Evolutionary conservation across 2,113 vertebrate species (phyloP).

Genomic region (Amazona guildingii): DNA sequence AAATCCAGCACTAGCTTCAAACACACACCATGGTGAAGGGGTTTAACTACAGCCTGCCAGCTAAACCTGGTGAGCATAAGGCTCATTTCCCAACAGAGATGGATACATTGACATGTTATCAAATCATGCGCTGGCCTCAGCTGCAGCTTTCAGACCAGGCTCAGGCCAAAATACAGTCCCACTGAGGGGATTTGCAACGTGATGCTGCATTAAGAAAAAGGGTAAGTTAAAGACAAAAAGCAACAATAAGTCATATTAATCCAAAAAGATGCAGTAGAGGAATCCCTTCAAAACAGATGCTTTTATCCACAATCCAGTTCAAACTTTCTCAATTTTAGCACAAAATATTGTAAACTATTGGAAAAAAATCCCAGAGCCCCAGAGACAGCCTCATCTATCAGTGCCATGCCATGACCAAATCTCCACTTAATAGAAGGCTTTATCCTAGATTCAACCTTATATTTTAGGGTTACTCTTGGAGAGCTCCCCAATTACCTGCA

Average conservation of each 20-base stretch:
- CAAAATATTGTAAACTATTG: not conserved
- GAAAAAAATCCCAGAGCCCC: not conserved
- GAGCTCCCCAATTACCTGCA: not conserved
- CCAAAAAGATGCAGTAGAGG: not conserved
- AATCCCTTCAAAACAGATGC: not conserved
- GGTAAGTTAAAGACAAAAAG: not conserved
- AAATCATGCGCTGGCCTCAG: not conserved
- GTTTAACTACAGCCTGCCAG: not conserved
- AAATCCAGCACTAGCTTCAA: not conserved
- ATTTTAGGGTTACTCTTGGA: not conserved
- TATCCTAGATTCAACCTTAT: not conserved
- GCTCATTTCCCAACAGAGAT: not conserved
- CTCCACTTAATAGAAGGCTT: not conserved
- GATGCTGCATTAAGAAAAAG: not conserved
- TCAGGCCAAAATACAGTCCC: not conserved
- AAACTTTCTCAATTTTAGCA: not conserved
- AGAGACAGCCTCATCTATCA: not conserved
- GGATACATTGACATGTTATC: not conserved
- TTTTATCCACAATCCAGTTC: not conserved
- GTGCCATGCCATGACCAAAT: rapidly evolving
- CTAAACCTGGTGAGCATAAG: not conserved
- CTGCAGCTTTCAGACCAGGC: not conserved
- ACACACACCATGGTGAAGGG: rapidly evolving
- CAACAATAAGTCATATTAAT: not conserved
- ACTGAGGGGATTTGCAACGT: not conserved